These are phyloP conservation scores for Pogonus chalceus DNA, from an alignment of 1,140 invertebrate species.

Conservation along the genomic window DNA sequence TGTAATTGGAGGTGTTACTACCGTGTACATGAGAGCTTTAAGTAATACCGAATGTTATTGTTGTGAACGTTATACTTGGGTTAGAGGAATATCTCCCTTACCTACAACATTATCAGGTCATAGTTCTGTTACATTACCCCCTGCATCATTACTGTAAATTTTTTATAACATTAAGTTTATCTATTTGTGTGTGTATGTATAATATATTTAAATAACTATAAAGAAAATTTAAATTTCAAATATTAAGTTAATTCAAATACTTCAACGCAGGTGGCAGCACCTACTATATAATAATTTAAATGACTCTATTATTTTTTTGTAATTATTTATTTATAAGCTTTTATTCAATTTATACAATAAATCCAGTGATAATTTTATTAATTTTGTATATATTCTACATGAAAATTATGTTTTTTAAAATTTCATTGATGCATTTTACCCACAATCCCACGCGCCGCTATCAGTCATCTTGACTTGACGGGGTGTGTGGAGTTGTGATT, in stretches of 20 bases:
- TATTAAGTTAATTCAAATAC: background rate
- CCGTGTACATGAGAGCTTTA: slow-evolving; percentile 46
- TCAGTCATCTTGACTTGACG: slow-evolving; percentile 2
- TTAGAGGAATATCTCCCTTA: slow-evolving; percentile 42
- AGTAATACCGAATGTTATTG: slow-evolving; percentile 51
- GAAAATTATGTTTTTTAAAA: no score
- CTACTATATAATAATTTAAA: background rate
- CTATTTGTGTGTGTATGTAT: no score
- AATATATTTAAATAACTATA: background rate
- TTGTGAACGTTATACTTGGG: slow-evolving; percentile 42
- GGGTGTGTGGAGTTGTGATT: slow-evolving; percentile 4
- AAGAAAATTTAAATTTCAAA: background rate
- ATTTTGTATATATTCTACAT: no score
- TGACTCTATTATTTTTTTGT: background rate
- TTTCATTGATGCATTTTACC: no score
- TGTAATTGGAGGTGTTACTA: slow-evolving; percentile 50
- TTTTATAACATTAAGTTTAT: no score
- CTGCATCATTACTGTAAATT: slow-evolving; percentile 38
- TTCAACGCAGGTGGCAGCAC: background rate
- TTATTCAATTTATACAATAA: no score
- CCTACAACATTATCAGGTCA: slow-evolving; percentile 47
- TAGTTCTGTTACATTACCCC: slow-evolving; percentile 44
- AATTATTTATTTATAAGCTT: no score
- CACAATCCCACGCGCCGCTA: background rate
- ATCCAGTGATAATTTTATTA: no score